Conservation (phyloP, 2,113 vertebrate species). For the Pygoscelis antarcticus region DNA sequence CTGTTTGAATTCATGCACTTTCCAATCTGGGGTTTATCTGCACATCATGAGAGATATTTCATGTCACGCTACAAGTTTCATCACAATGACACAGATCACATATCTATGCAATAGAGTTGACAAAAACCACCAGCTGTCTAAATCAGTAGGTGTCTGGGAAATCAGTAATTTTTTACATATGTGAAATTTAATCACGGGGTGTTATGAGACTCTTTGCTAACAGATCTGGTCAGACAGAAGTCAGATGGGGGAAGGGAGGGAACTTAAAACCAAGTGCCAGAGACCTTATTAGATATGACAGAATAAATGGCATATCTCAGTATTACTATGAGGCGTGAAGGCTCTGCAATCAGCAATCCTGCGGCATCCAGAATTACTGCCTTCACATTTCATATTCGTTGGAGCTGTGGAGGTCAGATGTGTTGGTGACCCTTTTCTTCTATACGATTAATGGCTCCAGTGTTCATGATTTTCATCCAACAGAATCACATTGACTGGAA, state of each 20-base stretch:
- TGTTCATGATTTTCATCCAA: not conserved
- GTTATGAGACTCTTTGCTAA: not conserved
- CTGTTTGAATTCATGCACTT: not conserved
- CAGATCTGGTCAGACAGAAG: not conserved
- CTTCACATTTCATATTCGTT: not conserved
- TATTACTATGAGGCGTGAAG: not conserved
- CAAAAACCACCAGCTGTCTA: not conserved
- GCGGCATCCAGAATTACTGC: not conserved
- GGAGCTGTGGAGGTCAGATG: not conserved
- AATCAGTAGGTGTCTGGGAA: not conserved
- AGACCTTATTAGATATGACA: not conserved
- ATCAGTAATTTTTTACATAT: not conserved
- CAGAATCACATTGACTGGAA: conserved; percentile 14
- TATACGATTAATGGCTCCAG: not conserved
- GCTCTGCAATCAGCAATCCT: not conserved
- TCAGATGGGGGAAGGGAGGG: not conserved
- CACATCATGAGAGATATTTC: not conserved
- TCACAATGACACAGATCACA: not conserved
- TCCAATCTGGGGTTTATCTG: not conserved
- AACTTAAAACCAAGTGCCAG: not conserved
- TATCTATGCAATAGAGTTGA: not conserved
- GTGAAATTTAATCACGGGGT: not conserved
- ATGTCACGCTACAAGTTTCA: not conserved
- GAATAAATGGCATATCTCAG: not conserved
- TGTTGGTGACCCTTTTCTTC: not conserved